These are phyloP conservation scores for Drosophila melanogaster DNA, from an alignment of 1,140 invertebrate species.

Conservation along the genomic window Release_6_plus_ISO1_MT NT_037436.4:13406001-13406500, in stretches of 20 bases:
- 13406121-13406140: background rate
- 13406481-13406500: no score
- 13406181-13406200: slow-evolving; percentile 63
- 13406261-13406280: slow-evolving; percentile 84
- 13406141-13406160: slow-evolving; percentile 75
- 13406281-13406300: slow-evolving; percentile 77
- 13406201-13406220: slow-evolving; percentile 66
- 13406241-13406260: slow-evolving; percentile 67
- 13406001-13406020: slow-evolving; percentile 66
- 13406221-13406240: slow-evolving; percentile 83
- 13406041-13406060: slow-evolving; percentile 73
- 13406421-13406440: slow-evolving; percentile 18
- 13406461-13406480: no score
- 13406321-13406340: slow-evolving; percentile 70
- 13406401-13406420: slow-evolving; percentile 11
- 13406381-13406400: slow-evolving; percentile 16
- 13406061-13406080: slow-evolving; percentile 70
- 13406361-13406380: slow-evolving; percentile 68
- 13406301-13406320: slow-evolving; percentile 81
- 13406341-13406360: slow-evolving; percentile 41
- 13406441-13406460: background rate
- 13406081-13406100: slow-evolving; percentile 19
- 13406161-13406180: slow-evolving; percentile 73
- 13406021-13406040: slow-evolving; percentile 79
- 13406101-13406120: background rate